These are phyloP conservation scores for Pammene fasciana DNA, from an alignment of 2,888 invertebrate species.

Conservation along the genomic window DNA sequence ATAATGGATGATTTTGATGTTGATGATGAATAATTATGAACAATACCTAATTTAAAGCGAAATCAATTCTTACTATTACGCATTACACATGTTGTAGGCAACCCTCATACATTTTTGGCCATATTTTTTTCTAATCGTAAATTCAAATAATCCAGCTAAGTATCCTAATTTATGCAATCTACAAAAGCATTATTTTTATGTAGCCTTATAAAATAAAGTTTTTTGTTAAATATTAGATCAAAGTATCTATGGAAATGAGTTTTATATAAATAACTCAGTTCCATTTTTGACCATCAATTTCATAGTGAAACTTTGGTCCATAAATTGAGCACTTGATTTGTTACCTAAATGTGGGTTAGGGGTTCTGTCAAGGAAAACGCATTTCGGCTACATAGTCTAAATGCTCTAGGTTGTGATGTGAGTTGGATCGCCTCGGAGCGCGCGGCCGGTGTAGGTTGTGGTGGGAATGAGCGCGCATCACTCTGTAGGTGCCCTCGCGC, in stretches of 20 bases:
- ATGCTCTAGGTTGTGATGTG: conserved; percentile 86
- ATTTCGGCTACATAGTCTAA: conserved; percentile 85
- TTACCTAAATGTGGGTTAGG: conserved; percentile 56
- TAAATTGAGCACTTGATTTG: conserved; percentile 76
- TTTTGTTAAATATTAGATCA: conserved; percentile 18
- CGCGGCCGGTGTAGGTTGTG: conserved; percentile 84
- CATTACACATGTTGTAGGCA: conserved; percentile 17
- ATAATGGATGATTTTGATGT: not conserved
- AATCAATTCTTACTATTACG: conserved; percentile 11
- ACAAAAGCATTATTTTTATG: conserved; percentile 10
- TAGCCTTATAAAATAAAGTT: conserved; percentile 31
- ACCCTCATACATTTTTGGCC: conserved; percentile 30
- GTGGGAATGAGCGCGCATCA: conserved; percentile 85
- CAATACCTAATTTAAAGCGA: conserved; percentile 8
- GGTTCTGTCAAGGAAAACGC: conserved; percentile 84
- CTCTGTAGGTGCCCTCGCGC: conserved; percentile 76
- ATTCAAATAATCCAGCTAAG: conserved; percentile 12
- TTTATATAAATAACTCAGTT: not conserved
- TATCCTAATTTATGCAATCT: conserved; percentile 11
- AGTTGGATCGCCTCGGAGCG: conserved; percentile 83
- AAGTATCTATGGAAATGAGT: conserved; percentile 16
- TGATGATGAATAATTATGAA: not conserved
- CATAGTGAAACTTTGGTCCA: conserved; percentile 72
- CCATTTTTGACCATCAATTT: conserved; percentile 33
- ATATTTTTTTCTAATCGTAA: conserved; percentile 22